These are phyloP conservation scores for Hydra vulgaris DNA, from an alignment of 30 jellyfish, hydroid and myxozoan species.

Conservation along the genomic window DNA sequence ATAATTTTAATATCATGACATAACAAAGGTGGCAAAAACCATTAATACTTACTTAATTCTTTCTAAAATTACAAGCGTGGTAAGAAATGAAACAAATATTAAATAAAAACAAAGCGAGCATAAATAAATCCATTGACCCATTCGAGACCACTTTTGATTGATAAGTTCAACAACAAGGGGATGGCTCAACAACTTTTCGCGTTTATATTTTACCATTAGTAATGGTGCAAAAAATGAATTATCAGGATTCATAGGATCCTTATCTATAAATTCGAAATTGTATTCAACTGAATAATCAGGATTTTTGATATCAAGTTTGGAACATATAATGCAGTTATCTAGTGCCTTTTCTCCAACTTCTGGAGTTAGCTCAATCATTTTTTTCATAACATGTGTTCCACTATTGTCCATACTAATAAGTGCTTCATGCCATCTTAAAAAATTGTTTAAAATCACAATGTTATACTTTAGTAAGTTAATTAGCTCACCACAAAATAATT, in stretches of 20 bases:
- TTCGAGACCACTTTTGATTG: constrained; percentile 61
- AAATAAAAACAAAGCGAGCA: constrained; percentile 33
- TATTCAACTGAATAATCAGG: constrained; percentile 43
- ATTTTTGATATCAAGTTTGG: constrained; percentile 33
- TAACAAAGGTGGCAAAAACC: too few relatives aligned
- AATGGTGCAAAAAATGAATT: constrained; percentile 40
- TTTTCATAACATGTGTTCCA: constrained; percentile 58
- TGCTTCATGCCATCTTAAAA: constrained; percentile 83
- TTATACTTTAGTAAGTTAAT: too few relatives aligned
- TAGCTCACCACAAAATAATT: too few relatives aligned
- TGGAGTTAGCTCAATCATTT: constrained; percentile 64
- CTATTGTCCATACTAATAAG: constrained; percentile 33
- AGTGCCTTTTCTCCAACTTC: constrained; percentile 69
- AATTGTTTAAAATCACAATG: too few relatives aligned
- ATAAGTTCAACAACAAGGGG: constrained; percentile 49
- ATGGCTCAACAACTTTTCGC: constrained; percentile 61
- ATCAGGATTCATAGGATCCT: constrained; percentile 15
- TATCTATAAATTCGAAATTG: constrained; percentile 55
- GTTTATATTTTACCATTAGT: constrained; percentile 46
- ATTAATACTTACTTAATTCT: constrained; percentile 59
- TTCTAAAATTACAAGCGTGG: constrained; percentile 63
- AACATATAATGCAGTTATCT: constrained; percentile 47
- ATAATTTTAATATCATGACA: too few relatives aligned
- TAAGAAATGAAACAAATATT: constrained; percentile 61
- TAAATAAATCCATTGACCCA: constrained; percentile 56